Base-by-base conservation (phyloP, 2,888 invertebrate species). In the Nebria salina region DNA sequence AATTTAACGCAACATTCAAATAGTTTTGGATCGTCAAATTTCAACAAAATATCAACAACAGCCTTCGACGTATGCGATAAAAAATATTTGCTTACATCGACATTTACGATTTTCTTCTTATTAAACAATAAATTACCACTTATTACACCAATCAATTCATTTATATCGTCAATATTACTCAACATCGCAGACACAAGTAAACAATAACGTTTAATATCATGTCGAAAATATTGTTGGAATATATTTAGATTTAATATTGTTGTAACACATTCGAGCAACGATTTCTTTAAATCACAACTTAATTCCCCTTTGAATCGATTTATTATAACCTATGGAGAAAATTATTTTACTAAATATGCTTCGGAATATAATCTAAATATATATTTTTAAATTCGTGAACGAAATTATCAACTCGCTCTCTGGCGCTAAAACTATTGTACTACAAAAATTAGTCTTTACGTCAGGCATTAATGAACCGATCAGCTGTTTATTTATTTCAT, bases 221-320 rank as follows among this genome's bases (percentile, higher is more conserved):
- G 82, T 82, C 85, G 85, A 83, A 87, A 87, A 83, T 85, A 86
- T 42, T 86, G 85, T 77, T 86, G 84, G 80, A 87, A 86, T 76
- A 84, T 82, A 73, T 82, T 83, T 79, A 85, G 86, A 75, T 84
- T 76, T 34, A 86, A 65, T 42, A 81, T 72, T 11, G 76, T n/a
- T 65, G 76, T 73, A 11, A 72, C 76, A 76, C 81, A 81, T 25
- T 76, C 65, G 43, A 73, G 8, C 34, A 81, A 42, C 41, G 65
- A 25, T 70, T 42, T 65, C 43, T 72, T 81, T 4, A 76, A 65
- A 20, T 81, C 42, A 34, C 1, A 13, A 65, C 42, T 15, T 65
- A 65, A 75, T 11, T 73, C 43, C 41, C 76, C 34, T 76, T 65
- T 72, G 6, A 81, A 72, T 43, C 65, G 72, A 65, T 81, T 76